A percentile compares a stretch with the other conserved stretches of the same genome.
Evolutionary conservation across 2,113 vertebrate species (phyloP).

Genomic region (Aleadryas rufinucha): DNA sequence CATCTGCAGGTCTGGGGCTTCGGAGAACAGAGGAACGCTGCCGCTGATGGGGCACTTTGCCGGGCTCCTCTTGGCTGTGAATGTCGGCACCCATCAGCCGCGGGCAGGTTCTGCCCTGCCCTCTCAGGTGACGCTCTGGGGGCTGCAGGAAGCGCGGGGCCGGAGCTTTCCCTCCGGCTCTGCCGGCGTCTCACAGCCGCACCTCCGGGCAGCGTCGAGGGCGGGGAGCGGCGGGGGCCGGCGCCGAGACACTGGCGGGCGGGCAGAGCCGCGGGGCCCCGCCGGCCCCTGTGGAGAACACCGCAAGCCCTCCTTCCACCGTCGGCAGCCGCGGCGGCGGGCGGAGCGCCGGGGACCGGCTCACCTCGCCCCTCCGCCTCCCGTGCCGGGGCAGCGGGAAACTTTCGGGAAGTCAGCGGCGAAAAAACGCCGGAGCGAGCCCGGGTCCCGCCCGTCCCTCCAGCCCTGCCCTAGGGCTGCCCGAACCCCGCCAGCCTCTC

Average conservation of each 20-base stretch:
- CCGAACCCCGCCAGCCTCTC: not conserved
- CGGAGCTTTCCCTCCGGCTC: not conserved
- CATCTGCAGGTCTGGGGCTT: not conserved
- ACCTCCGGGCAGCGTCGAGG: not conserved
- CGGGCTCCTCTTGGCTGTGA: not conserved
- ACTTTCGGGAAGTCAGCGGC: conserved; percentile 13
- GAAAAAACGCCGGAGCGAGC: not conserved
- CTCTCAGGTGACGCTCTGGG: not conserved
- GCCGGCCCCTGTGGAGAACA: not conserved
- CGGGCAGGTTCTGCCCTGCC: not conserved
- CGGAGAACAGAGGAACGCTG: not conserved
- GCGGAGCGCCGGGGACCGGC: not conserved
- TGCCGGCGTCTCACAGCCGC: not conserved
- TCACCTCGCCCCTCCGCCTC: not conserved
- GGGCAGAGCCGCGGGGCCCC: not conserved
- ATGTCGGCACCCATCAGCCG: accelerated
- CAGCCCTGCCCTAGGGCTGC: not conserved
- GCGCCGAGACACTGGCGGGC: no score
- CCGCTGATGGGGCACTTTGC: not conserved
- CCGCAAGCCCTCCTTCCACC: not conserved
- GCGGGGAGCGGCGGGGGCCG: not conserved
- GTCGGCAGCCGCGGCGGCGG: not conserved
- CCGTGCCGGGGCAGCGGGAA: not conserved
- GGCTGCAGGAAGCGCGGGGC: not conserved
- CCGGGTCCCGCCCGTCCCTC: not conserved